These are phyloP conservation scores for Cromileptes altivelis DNA, from an alignment of 2,113 vertebrate species.

Conservation along the genomic window DNA sequence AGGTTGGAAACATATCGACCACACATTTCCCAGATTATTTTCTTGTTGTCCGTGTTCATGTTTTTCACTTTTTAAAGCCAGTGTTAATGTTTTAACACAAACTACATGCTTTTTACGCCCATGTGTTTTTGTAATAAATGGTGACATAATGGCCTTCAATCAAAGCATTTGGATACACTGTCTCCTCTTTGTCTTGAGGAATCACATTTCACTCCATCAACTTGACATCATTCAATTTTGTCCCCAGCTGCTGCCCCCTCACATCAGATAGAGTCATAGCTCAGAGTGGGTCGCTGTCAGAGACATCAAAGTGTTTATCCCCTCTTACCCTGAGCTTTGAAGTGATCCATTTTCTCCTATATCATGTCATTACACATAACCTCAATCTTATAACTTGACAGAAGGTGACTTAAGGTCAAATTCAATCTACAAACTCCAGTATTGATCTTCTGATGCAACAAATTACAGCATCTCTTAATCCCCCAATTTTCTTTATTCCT, in stretches of 20 bases:
- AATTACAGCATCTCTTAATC: slow-evolving; percentile 12
- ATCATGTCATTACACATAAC: background rate
- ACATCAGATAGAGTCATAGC: background rate
- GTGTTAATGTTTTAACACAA: too few relatives aligned
- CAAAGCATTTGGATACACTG: too few relatives aligned
- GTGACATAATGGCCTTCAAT: too few relatives aligned
- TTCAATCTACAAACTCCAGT: slow-evolving; percentile 31
- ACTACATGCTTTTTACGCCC: too few relatives aligned
- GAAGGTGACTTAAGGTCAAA: slow-evolving; percentile 30
- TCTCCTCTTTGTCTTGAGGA: background rate
- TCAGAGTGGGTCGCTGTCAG: too few relatives aligned
- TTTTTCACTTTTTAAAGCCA: too few relatives aligned
- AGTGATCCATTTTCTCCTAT: background rate
- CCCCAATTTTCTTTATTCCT: background rate
- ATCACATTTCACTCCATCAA: background rate
- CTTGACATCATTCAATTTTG: background rate
- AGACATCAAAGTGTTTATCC: too few relatives aligned
- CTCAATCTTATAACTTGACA: slow-evolving; percentile 4
- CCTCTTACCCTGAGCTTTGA: background rate
- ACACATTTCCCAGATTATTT: background rate
- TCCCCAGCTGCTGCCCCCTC: too few relatives aligned
- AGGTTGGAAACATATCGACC: too few relatives aligned
- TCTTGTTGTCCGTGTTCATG: too few relatives aligned
- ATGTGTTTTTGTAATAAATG: too few relatives aligned
- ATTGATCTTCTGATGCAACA: slow-evolving; percentile 49